These are phyloP conservation scores for Theodoxus fluviatilis DNA, from an alignment of 2,888 invertebrate genomes.

Conservation along the genomic window DNA sequence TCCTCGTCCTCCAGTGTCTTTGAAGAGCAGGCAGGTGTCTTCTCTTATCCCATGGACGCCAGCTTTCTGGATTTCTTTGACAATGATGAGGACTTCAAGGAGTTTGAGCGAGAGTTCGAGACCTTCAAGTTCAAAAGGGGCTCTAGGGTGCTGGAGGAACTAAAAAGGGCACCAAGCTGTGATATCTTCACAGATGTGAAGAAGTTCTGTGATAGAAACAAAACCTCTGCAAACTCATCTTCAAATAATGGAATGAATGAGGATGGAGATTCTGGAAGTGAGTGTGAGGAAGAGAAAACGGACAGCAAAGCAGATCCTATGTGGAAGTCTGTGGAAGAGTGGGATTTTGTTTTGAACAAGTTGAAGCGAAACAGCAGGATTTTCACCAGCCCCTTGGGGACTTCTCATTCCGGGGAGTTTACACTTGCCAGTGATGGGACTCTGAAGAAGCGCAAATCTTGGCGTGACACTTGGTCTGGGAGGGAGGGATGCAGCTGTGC, in stretches of 20 bases:
- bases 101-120: slow-evolving; percentile 55
- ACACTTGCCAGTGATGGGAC: background rate
- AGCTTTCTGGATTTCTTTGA: slow-evolving; percentile 57
- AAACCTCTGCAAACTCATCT: too few species aligned
- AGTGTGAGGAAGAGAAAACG: too few species aligned
- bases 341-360: slow-evolving; percentile 53
- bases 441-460: too few species aligned
- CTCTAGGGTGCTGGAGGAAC: slow-evolving; percentile 43
- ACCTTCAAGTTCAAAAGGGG: slow-evolving; percentile 48
- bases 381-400: slow-evolving; percentile 28
- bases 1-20: slow-evolving; percentile 17
- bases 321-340: slow-evolving; percentile 54
- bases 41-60: slow-evolving; percentile 38
- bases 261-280: background rate
- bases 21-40: background rate
- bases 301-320: slow-evolving; percentile 30
- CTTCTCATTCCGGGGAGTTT: background rate
- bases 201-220: slow-evolving; percentile 54
- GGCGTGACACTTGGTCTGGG: too few species aligned
- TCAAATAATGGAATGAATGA: background rate
- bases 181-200: slow-evolving; percentile 55
- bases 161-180: slow-evolving; percentile 49
- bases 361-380: slow-evolving; percentile 43
- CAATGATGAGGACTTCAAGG: slow-evolving; percentile 54
- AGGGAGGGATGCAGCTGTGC: too few species aligned